These are phyloP conservation scores for Diglossa cyanea DNA, from an alignment of 2,797 vertebrate genomes.

Conservation along the genomic window DNA sequence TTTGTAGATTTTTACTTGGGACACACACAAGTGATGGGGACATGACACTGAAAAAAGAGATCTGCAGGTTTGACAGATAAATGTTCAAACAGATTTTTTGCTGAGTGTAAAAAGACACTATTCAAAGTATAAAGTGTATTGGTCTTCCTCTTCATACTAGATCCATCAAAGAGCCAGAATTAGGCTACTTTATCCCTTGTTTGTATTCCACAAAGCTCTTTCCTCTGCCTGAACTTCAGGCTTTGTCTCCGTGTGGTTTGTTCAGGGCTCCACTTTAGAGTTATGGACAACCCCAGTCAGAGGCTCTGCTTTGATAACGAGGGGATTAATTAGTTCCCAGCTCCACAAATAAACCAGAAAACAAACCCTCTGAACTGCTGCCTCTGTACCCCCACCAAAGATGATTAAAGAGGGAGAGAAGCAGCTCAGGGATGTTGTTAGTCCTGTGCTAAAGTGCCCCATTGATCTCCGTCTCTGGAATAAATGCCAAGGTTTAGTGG, in stretches of 20 bases:
- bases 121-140: not conserved
- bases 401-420: not conserved
- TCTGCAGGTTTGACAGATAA: not conserved
- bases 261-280: not conserved
- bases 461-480: not conserved
- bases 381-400: not conserved
- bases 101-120: not conserved
- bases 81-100: not conserved
- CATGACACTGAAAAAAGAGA: not conserved
- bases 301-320: not conserved
- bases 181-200: not conserved
- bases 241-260: not conserved
- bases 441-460: not conserved
- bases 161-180: not conserved
- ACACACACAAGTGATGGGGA: rapidly evolving
- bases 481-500: not conserved
- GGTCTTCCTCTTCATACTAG: not conserved
- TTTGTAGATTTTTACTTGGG: not conserved
- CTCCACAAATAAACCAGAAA: not conserved
- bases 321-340: not conserved
- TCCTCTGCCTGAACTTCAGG: not conserved
- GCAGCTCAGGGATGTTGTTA: not conserved
- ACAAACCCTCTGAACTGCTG: not conserved
- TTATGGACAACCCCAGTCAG: not conserved
- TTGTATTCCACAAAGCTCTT: not conserved